Evolutionary conservation across 2,113 vertebrate genomes (phyloP), one percentile per base, ranked within the genome.

Genomic region (Phalacrocorax brasilianus): DNA sequence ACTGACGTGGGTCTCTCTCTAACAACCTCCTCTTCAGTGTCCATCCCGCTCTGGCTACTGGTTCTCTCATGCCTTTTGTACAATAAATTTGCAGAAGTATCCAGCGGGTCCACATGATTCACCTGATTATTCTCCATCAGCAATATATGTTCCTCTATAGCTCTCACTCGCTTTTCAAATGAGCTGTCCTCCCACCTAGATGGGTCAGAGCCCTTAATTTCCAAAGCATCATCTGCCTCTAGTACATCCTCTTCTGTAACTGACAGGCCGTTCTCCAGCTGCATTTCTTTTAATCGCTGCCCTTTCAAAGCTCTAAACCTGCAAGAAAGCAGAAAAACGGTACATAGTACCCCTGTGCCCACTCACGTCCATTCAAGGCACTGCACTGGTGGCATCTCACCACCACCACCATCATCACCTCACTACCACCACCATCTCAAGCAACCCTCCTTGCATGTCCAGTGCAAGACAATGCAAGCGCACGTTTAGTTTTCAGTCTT

Each of bases 101-200:
- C 95, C 75, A 93, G 42, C n/a, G 89, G 93, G 79, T 96, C 93
- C 26, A 89, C 4, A 24, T 70, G 96, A 78, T 97, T 97, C 45
- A 97, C 61, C 12, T 63, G 92, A 89, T 97, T 97, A 44, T 94
- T 91, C 26, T 94, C 97, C 66, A 97, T 96, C 18, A 96, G 93
- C 3, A 89, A 97, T 81, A 97, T 98, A 59, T 94, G 85, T 66
- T 96, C 95, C 47, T 98, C 97, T 68, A 98, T 72, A 56, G 97
- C 98, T 97, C 89, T 98, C 74, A 98, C 98, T 80, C 97, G 98
- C 45, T 98, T 97, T 85, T 98, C 98, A 71, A 98, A 98, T 1
- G 98, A 98, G 75, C 96, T 66, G 22, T 99, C 98, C 88, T 99
- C 98, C 99, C 99, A 99, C 40, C 98, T 97, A 40, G 98, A 98